Percentiles rank a stretch among this genome's conserved stretches.
Evolutionary conservation across 2,888 invertebrate genomes (phyloP).

Genomic region (Sphecodes monilicornis): DNA sequence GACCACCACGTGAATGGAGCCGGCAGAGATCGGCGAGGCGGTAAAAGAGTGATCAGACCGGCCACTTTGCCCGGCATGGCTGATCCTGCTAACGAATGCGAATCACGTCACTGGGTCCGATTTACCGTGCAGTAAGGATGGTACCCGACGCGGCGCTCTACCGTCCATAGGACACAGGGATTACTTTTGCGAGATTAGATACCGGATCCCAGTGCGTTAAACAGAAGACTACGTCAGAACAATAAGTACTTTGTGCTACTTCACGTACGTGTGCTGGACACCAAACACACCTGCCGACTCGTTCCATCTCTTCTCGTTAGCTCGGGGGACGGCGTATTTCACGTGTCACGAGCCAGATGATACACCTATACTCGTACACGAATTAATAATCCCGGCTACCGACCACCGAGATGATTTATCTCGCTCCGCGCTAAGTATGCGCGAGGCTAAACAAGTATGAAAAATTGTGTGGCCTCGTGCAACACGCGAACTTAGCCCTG

Average conservation of each 20-base stretch:
- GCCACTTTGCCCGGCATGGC: constrained; percentile 11
- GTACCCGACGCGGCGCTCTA: constrained; percentile 9
- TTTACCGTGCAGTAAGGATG: constrained; percentile 53
- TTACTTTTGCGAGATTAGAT: constrained; percentile 68
- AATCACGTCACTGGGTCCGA: constrained; percentile 61
- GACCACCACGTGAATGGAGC: background rate
- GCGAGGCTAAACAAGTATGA: background rate
- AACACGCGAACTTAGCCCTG: background rate
- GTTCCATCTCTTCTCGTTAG: constrained; percentile 56
- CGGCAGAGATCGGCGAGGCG: background rate
- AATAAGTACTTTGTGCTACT: constrained; percentile 56
- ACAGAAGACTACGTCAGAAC: constrained; percentile 64
- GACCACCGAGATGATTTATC: constrained; percentile 35
- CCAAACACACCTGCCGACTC: constrained; percentile 38
- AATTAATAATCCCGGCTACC: constrained; percentile 50
- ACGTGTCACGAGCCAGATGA: constrained; percentile 40
- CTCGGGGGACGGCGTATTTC: constrained; percentile 40
- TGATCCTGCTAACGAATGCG: constrained; percentile 58
- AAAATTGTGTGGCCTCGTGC: background rate
- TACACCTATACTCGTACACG: constrained; percentile 25
- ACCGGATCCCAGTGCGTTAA: constrained; percentile 58
- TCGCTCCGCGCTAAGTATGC: background rate
- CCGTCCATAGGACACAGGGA: constrained; percentile 49
- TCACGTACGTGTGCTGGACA: constrained; percentile 54
- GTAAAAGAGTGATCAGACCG: constrained; percentile 15